Evolutionary conservation across 2,113 vertebrate species (phyloP).

Genomic region (Malurus alboscapulatus): DNA sequence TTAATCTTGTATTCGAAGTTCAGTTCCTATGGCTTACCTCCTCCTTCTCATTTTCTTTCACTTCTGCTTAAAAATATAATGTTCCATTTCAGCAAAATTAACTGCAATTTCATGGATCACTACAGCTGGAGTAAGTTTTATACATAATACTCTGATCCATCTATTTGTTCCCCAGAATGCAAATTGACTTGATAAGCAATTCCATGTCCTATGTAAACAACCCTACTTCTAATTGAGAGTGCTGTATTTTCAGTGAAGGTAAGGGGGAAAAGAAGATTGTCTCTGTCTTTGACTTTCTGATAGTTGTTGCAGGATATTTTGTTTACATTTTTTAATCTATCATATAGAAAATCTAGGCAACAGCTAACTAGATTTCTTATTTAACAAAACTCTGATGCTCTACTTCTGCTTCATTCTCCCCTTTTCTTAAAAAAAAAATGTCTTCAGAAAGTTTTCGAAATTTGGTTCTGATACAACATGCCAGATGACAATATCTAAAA

Average conservation of each 20-base stretch:
- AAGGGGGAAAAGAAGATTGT: background rate
- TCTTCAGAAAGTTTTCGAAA: background rate
- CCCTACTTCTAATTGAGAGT: background rate
- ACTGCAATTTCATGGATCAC: conserved; percentile 56
- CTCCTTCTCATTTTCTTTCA: conserved; percentile 40
- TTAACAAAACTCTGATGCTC: background rate
- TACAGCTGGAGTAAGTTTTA: conserved; percentile 46
- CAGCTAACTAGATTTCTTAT: background rate
- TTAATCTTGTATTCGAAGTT: conserved; percentile 48
- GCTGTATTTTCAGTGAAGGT: background rate
- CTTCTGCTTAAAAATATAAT: conserved; percentile 46
- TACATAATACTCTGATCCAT: conserved; percentile 25
- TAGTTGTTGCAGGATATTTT: background rate
- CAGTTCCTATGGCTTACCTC: conserved; percentile 19
- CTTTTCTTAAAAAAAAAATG: background rate
- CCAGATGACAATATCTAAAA: background rate
- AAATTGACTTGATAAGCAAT: conserved; percentile 41
- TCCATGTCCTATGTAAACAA: conserved; percentile 22
- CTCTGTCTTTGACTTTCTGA: background rate
- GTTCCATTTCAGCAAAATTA: conserved; percentile 61
- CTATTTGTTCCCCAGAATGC: conserved; percentile 18
- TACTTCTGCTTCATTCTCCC: background rate
- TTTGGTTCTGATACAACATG: background rate
- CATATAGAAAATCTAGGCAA: background rate
- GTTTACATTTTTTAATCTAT: background rate